Evolutionary conservation across 2,113 vertebrate genomes (phyloP).

Genomic region (Indicator indicator): DNA sequence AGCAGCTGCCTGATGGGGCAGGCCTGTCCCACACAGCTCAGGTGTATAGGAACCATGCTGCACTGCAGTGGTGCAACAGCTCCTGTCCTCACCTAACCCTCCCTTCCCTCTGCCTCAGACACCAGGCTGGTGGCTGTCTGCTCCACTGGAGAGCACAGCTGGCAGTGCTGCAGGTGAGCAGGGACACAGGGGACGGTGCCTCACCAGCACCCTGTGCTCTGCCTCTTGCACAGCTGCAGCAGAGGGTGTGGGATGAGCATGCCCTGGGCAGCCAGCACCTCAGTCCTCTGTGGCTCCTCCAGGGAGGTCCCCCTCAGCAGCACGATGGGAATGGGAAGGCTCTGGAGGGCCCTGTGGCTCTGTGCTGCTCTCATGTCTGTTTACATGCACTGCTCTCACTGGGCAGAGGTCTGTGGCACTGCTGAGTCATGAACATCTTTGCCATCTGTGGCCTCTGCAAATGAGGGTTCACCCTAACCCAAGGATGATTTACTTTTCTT

Average conservation of each 20-base stretch:
- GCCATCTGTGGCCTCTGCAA: slow-evolving; percentile 35
- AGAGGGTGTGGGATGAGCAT: neutral
- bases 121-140: neutral
- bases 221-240: neutral
- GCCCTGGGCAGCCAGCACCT: neutral
- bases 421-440: slow-evolving; percentile 40
- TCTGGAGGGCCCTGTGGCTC: neutral
- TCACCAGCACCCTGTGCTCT: neutral
- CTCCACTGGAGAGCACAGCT: neutral
- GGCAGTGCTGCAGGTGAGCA: neutral
- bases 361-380: neutral
- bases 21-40: neutral
- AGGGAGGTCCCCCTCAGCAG: neutral
- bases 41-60: neutral
- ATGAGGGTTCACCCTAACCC: neutral
- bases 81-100: neutral
- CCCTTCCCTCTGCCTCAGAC: neutral
- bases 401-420: slow-evolving; percentile 36
- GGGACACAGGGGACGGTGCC: neutral
- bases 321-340: neutral
- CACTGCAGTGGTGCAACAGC: neutral
- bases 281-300: neutral
- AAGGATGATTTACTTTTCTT: slow-evolving; percentile 50
- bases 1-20: neutral
- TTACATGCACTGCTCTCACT: neutral